phyloP scores from a whole-genome alignment of 37 sponge, comb jelly and placozoan species.

The Chondrosia reniformis region DNA sequence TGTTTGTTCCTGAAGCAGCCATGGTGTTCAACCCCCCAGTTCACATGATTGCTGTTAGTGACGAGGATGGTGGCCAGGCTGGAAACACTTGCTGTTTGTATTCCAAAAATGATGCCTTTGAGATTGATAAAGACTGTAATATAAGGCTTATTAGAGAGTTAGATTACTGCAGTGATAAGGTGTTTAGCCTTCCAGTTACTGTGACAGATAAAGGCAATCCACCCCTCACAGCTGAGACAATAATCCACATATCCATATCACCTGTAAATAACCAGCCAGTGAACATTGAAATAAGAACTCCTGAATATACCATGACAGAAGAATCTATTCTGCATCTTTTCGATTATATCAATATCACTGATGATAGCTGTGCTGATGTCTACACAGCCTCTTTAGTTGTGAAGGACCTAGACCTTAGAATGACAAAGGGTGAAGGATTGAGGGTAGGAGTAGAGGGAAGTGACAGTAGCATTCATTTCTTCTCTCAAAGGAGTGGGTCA shows the following conservation, averaged over 20 bases:
- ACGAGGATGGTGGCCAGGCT: constrained; percentile 51
- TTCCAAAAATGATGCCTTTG: background rate
- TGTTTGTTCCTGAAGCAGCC: constrained; percentile 34
- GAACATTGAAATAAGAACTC: background rate
- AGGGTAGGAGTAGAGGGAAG: background rate
- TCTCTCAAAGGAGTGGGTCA: background rate
- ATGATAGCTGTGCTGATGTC: background rate
- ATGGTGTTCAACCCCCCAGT: background rate
- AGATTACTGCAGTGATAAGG: background rate
- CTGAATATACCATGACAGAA: background rate
- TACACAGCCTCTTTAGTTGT: background rate
- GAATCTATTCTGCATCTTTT: background rate
- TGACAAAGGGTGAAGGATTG: background rate
- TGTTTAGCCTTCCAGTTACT: background rate
- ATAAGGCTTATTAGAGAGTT: background rate
- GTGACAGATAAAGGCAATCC: background rate
- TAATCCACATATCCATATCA: background rate
- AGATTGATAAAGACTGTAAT: background rate
- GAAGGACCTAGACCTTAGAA: constrained; percentile 7
- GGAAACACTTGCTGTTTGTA: constrained; percentile 25
- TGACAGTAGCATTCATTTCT: no score
- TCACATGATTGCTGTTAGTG: constrained; percentile 4
- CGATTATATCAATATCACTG: background rate
- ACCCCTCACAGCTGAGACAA: background rate
- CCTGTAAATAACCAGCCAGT: constrained; percentile 8